Evolutionary conservation across 1,140 invertebrate genomes (phyloP), one percentile per base, ranked within the genome.

Genomic region (Coenobita brevimanus): DNA sequence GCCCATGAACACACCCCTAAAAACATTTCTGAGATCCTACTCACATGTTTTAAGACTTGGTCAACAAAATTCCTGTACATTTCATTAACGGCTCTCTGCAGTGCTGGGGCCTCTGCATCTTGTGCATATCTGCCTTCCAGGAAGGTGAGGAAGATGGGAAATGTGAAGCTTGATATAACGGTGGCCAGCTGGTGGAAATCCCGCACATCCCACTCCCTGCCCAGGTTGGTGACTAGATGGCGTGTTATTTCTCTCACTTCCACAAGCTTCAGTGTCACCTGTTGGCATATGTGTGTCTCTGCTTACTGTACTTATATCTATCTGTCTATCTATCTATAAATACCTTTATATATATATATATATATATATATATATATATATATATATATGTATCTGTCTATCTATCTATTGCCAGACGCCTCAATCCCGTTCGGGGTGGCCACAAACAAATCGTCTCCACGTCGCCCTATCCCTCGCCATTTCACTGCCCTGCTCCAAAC

Each of bases 61-160:
- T 96, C 94, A 62, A 97, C 94, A 82, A 96, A 96, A n/a, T 94
- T 95, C 90, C 96, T 95, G 91, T 95, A 95, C 24, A 97, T 93
- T 90, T 96, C 96, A 71, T 95, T 94, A 1, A 97, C 94, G 2
- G 95, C 95, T 93, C 96, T 95, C 0, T 94, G 92, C 6, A 97
- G 91, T 0, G 95, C 95, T 57, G 94, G 93, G 17, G 92, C 91
- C 91, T 96, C 94, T 57, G 94, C 91, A 81, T 94, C 93, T 50
- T 91, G 89, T 33, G 94, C 93, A 91, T 95, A 96, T 89, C 95
- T 94, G 24, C 94, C 94, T 91, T 96, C 95, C n/a, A 96, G 91
- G 27, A 96, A 94, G n/a, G 95, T 94, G 3, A 96, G 92, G 92
- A 96, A 96, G 0, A 95, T 95, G 1, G 94, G 92, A 91, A 96